These are phyloP conservation scores for Ormyrus pomaceus DNA, from an alignment of 2,888 invertebrate genomes.

Conservation along the genomic window DNA sequence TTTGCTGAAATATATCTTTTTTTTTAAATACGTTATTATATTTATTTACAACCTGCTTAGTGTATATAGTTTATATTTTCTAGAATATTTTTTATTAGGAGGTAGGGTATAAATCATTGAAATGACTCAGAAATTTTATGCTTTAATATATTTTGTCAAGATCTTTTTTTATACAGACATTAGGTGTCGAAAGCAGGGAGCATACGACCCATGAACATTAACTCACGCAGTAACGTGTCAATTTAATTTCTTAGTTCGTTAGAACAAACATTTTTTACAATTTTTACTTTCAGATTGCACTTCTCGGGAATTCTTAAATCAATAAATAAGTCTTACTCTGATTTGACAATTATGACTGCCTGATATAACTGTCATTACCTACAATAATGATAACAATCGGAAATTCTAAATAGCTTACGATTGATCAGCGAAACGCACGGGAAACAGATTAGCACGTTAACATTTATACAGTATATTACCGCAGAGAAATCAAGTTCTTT, in stretches of 20 bases:
- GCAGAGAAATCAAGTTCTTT: slow-evolving; percentile 24
- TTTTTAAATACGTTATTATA: slow-evolving; percentile 16
- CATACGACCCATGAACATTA: slow-evolving; percentile 58
- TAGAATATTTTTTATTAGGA: neutral
- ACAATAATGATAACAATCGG: slow-evolving; percentile 51
- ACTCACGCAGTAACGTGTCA: slow-evolving; percentile 49
- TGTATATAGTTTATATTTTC: no score
- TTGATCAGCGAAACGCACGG: slow-evolving; percentile 46
- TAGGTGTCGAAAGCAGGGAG: slow-evolving; percentile 58
- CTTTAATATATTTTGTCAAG: slow-evolving; percentile 60
- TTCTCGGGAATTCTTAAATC: slow-evolving; percentile 53
- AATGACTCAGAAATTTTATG: slow-evolving; percentile 52
- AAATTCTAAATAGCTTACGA: slow-evolving; percentile 41
- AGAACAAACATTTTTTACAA: slow-evolving; percentile 57
- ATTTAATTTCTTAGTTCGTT: slow-evolving; percentile 36
- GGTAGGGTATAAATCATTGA: slow-evolving; percentile 25
- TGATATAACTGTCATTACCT: slow-evolving; percentile 47
- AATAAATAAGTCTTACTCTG: slow-evolving; percentile 48
- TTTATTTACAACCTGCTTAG: neutral
- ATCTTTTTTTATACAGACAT: slow-evolving; percentile 59
- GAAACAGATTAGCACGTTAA: slow-evolving; percentile 53
- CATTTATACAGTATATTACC: slow-evolving; percentile 56
- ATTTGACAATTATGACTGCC: slow-evolving; percentile 48
- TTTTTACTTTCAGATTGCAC: slow-evolving; percentile 59
- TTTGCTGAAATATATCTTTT: slow-evolving; percentile 54